Percentiles rank a stretch among this genome's conserved stretches.
Conservation (phyloP, 2,113 vertebrate genomes). For the Electrona antarctica region DNA sequence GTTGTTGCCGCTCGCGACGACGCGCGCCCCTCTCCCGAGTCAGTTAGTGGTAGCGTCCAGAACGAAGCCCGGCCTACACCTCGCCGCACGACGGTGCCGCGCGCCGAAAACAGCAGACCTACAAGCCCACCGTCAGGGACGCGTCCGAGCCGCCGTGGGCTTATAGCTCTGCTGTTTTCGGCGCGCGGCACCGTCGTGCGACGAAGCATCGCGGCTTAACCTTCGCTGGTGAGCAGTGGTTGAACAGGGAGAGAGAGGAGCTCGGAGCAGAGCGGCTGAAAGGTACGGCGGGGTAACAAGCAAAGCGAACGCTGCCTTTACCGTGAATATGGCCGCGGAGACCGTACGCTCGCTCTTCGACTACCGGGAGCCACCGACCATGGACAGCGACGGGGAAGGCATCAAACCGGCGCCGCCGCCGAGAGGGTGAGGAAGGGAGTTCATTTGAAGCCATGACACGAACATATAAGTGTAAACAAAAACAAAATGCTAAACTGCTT, state of each 20-base stretch:
- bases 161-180: no score
- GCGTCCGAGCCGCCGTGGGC: no score
- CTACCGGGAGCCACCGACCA: constrained; percentile 74
- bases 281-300: constrained; percentile 32
- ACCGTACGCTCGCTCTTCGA: constrained; percentile 76
- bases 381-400: constrained; percentile 76
- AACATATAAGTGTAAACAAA: background rate
- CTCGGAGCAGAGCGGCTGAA: constrained; percentile 32
- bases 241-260: constrained; percentile 43
- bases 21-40: constrained; percentile 28
- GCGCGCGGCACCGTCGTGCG: no score
- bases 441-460: constrained; percentile 1
- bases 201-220: constrained; percentile 41
- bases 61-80: constrained; percentile 7
- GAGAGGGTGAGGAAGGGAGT: constrained; percentile 74
- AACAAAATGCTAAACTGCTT: constrained; percentile 10
- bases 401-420: constrained; percentile 63
- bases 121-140: no score
- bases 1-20: background rate
- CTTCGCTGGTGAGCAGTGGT: constrained; percentile 67
- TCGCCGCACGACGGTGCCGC: no score
- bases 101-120: no score
- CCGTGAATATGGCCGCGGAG: constrained; percentile 77
- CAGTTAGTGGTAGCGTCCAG: constrained; percentile 60
- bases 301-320: constrained; percentile 39